Conservation (phyloP, 1,140 invertebrate genomes). For the Orchestia grillus region DNA sequence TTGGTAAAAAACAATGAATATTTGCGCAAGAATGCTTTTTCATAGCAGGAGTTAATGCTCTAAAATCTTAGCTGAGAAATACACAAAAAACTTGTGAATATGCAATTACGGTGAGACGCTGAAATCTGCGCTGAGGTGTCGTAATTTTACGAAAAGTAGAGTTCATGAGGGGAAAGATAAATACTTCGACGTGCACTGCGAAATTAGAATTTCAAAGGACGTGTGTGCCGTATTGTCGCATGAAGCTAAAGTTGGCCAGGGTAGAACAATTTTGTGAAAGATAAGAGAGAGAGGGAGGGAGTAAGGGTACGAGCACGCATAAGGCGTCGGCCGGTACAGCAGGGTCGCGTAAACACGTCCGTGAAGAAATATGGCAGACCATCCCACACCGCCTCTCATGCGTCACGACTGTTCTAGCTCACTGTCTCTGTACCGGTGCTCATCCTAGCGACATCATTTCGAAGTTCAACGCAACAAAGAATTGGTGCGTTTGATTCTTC, state of each 20-base stretch:
- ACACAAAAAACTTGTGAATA: background rate
- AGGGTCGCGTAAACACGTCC: conserved; percentile 21
- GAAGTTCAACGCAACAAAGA: background rate
- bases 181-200: background rate
- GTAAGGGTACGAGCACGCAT: background rate
- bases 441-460: background rate
- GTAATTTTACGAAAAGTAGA: background rate
- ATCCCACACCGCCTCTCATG: background rate
- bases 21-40: too few species aligned
- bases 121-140: background rate
- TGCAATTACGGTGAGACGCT: background rate
- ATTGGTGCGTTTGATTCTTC: background rate
- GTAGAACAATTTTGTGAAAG: background rate
- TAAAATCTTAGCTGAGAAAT: background rate
- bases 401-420: background rate
- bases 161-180: background rate
- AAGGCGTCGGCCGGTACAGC: background rate
- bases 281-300: background rate
- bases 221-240: background rate
- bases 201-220: background rate
- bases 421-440: background rate
- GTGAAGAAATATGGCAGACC: conserved; percentile 26
- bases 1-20: too few species aligned
- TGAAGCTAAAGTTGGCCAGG: background rate
- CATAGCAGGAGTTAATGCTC: too few species aligned